Evolutionary conservation across 2,888 invertebrate genomes (phyloP).

Genomic region (Cephus runcator): DNA sequence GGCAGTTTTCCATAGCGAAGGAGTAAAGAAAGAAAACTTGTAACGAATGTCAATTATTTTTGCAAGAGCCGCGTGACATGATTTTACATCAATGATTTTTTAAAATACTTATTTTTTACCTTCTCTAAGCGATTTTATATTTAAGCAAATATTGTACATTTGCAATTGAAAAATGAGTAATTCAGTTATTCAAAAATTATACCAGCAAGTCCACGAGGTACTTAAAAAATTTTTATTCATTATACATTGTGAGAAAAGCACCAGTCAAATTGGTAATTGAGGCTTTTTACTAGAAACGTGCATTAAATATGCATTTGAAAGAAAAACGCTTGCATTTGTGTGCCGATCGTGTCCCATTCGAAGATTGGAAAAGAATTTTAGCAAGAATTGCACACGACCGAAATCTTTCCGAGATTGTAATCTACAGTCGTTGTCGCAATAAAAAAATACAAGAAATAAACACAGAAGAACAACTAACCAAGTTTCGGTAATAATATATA

Average conservation of each 20-base stretch:
- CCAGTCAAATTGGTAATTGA: not conserved
- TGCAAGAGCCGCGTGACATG: not conserved
- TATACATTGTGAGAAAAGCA: not conserved
- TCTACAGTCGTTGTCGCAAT: conserved; percentile 32
- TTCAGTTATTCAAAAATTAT: not conserved
- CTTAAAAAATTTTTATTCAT: not conserved
- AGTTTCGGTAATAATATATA: conserved; percentile 34
- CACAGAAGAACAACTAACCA: conserved; percentile 36
- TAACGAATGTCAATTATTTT: not conserved
- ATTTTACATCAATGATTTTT: not conserved
- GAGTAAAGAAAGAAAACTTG: not conserved
- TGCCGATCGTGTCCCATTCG: conserved; percentile 34
- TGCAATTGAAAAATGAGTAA: not conserved
- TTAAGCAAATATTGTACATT: not conserved
- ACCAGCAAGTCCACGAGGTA: not conserved
- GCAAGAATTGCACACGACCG: conserved; percentile 35
- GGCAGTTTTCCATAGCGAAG: not conserved
- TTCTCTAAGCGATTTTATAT: not conserved
- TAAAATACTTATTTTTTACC: not conserved
- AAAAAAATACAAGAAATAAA: conserved; percentile 36
- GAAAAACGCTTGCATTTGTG: conserved; percentile 37
- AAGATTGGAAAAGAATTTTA: conserved; percentile 42
- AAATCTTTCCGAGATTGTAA: conserved; percentile 34
- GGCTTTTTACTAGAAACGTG: not conserved
- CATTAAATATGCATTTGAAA: conserved; percentile 19